These are phyloP conservation scores for Euplagia quadripunctaria DNA, from an alignment of 2,888 invertebrate species.

Conservation along the genomic window DNA sequence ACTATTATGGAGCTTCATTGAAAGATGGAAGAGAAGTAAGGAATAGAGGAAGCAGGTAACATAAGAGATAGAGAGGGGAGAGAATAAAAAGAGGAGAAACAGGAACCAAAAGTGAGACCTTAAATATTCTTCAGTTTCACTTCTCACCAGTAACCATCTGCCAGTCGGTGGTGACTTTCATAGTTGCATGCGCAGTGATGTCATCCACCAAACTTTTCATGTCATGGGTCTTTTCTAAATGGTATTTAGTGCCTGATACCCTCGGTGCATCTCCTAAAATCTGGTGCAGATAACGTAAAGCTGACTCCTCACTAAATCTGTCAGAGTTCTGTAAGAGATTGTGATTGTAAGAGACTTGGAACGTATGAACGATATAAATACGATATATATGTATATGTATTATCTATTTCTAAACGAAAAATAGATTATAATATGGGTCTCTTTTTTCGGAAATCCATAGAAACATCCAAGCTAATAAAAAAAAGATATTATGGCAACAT, in stretches of 20 bases:
- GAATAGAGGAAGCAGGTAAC: background rate
- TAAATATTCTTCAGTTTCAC: too few relatives aligned
- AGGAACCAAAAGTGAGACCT: background rate
- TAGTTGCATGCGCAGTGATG: conserved; percentile 57
- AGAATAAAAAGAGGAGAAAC: background rate
- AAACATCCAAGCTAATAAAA: too few relatives aligned
- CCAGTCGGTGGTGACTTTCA: conserved; percentile 72
- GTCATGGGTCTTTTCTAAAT: conserved; percentile 69
- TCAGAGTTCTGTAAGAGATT: conserved; percentile 58
- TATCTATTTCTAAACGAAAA: too few relatives aligned
- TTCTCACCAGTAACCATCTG: conserved; percentile 68
- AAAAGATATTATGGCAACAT: too few relatives aligned
- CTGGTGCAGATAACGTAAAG: conserved; percentile 61
- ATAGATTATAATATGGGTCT: too few relatives aligned
- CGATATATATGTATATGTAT: too few relatives aligned
- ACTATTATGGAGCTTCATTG: background rate
- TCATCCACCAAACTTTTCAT: conserved; percentile 66
- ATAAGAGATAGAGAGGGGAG: background rate
- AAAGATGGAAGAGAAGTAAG: background rate
- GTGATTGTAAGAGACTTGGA: background rate
- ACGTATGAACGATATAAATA: too few relatives aligned
- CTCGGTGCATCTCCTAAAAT: conserved; percentile 72
- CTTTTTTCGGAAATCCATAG: too few relatives aligned
- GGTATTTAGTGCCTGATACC: conserved; percentile 73
- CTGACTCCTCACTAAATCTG: conserved; percentile 74